Base-by-base conservation (phyloP, 2,797 vertebrate genomes). In the Falco columbarius region DNA sequence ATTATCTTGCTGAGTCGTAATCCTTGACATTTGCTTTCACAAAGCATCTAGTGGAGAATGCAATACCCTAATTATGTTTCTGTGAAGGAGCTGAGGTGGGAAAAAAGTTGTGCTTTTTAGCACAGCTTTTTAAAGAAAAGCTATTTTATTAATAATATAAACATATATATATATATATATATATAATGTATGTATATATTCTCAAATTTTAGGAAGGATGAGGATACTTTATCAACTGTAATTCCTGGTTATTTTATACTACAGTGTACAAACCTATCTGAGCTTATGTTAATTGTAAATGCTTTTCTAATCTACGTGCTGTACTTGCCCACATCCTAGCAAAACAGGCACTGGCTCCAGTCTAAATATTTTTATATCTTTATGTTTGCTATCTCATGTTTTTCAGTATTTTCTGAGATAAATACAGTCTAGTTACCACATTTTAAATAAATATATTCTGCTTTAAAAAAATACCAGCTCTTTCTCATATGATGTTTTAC, bases 21-120 rank as follows among this genome's bases (percentile, higher is more conserved):
- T 96, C 93, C 79, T 73, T 96, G 83, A 94, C 83, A 87, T 91
- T 92, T 89, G n/a, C 81, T 95, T 93, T 94, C 65, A 92, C 79
- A 91, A 86, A 82, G 66, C 72, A 61, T 71, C 74, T 92, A 70
- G 46, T 32, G 86, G 86, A 93, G 94, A 95, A 91, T 86, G 86
- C 76, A 94, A 75, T 96, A 79, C 75, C n/a, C 86, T 95, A 90
- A 96, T 95, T 81, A 90, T 49, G 61, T 85, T 95, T 92, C 91
- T 89, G 52, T 92, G 67, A 89, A 86, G 66, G 71, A 91, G 56
- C 59, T 67, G 38, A 21, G n/a, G 40, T 55, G 7, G 4, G 19
- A 29, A 30, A 63, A 52, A 54, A 54, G 52, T 87, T 94, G 36
- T 54, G 9, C 55, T 95, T 54, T 90, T 80, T 21, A 87, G 26